Base-by-base conservation (phyloP, 2,888 invertebrate species). In the Diadegma fenestrale region DNA sequence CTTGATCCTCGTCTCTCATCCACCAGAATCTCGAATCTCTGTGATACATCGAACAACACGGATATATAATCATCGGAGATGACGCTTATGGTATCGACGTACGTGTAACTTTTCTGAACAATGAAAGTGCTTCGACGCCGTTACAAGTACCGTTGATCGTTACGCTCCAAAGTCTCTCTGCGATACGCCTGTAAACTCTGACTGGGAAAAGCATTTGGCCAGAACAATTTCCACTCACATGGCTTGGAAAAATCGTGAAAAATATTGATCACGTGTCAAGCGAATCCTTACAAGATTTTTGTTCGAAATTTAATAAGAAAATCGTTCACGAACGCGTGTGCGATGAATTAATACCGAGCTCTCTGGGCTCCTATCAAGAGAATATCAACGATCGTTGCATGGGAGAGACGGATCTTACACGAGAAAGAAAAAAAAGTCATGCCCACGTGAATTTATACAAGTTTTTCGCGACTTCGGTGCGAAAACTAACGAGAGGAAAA, bases 141-240 rank as follows among this genome's bases (percentile, higher is more conserved):
- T 91, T 92, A 90, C 80, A 78, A 85, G 88, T 90, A 91, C 92
- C 91, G 92, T 92, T 92, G 90, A 90, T 90, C 90, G 88, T 82
- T 68, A 68, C 73, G 63, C 64, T 68, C 66, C n/a, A 73, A 19
- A 5, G 37, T 80, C 17, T 48, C 45, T 17, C 26, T 51, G n/a
- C n/a, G 7, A 51, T n/a, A 51, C 48, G n/a, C 8, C 48, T 51
- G 7, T n/a, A 19, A n/a, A 51, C n/a, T 51, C n/a, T 51, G n/a
- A 51, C 7, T 19, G 0, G 48, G 48, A 30, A 30, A 30, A 10
- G 68, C 8, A 45, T 45, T 17, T 26, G 45, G 68, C 45, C 4
- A 22, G 68, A 68, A 45, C 45, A 45, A 68, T 43, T 37, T 17
- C 26, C 22, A 43, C 3, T 14, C 30, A 51, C 26, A 30, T 5